A percentile compares a stretch with the other conserved stretches of the same genome.
phyloP scores from a whole-genome alignment of 2,113 vertebrate genomes.

The Platichthys stellatus region DNA sequence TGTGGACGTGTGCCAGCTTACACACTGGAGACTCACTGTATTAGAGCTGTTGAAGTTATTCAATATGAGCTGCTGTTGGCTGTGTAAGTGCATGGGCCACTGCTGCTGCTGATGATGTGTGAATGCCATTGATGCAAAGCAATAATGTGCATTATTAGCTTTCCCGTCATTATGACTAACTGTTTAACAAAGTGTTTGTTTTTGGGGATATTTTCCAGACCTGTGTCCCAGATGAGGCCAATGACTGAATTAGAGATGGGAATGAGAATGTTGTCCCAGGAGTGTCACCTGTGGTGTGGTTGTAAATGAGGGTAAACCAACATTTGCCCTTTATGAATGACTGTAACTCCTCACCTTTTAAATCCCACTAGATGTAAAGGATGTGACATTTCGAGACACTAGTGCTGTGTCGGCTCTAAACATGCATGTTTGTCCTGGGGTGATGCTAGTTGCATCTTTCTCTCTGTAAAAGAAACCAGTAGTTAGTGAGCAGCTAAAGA shows the following conservation, averaged over 20 bases:
- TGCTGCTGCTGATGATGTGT: conserved; percentile 17
- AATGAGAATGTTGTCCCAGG: conserved; percentile 56
- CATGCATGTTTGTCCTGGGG: too few relatives aligned
- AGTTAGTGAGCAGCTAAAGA: too few relatives aligned
- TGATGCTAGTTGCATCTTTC: too few relatives aligned
- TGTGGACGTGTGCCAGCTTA: conserved; percentile 68
- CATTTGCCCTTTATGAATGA: conserved; percentile 17
- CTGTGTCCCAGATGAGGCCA: conserved; percentile 31
- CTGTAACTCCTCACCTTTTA: conserved; percentile 14
- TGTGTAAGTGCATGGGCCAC: conserved; percentile 12
- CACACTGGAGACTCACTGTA: conserved; percentile 62
- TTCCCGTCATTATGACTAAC: conserved; percentile 20
- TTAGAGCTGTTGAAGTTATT: conserved; percentile 61
- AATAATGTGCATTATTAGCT: conserved; percentile 25
- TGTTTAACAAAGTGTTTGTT: conserved; percentile 46
- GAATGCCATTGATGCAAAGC: conserved; percentile 37
- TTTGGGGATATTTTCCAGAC: conserved; percentile 31
- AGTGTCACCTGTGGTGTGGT: conserved; percentile 42
- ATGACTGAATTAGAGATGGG: conserved; percentile 58
- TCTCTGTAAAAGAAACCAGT: too few relatives aligned
- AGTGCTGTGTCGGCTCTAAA: too few relatives aligned
- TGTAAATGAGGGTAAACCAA: conserved; percentile 33
- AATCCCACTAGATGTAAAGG: conserved; percentile 6
- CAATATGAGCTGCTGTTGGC: conserved; percentile 35
- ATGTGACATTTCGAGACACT: neutral